These are phyloP conservation scores for Monochamus saltuarius DNA, from an alignment of 1,140 invertebrate genomes.

Conservation along the genomic window DNA sequence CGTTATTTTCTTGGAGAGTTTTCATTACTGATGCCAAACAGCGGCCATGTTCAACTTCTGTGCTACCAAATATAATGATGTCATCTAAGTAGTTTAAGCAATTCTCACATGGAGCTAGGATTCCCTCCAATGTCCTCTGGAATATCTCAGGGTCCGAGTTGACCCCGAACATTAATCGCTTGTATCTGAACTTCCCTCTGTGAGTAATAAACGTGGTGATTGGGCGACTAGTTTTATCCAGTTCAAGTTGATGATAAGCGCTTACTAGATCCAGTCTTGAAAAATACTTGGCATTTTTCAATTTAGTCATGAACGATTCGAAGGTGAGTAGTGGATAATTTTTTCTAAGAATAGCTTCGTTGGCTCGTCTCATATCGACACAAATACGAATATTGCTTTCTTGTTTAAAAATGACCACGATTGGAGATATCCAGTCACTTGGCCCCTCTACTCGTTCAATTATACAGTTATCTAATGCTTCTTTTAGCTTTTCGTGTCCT, in stretches of 20 bases:
- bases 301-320: constrained; percentile 35
- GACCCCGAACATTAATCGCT: constrained; percentile 43
- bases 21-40: constrained; percentile 18
- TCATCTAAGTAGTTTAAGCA: constrained; percentile 29
- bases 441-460: constrained; percentile 35
- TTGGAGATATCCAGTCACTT: constrained; percentile 40
- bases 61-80: constrained; percentile 19
- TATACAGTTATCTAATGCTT: constrained; percentile 31
- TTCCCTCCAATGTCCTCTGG: constrained; percentile 17
- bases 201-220: constrained; percentile 50
- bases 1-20: constrained; percentile 22
- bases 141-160: constrained; percentile 28
- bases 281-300: too few relatives aligned
- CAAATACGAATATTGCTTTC: constrained; percentile 40
- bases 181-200: constrained; percentile 47
- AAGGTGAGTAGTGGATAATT: constrained; percentile 37
- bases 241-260: constrained; percentile 23
- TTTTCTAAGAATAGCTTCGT: constrained; percentile 40
- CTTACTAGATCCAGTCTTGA: constrained; percentile 24
- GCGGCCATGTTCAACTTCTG: constrained; percentile 18
- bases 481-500: constrained; percentile 31
- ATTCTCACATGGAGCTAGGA: constrained; percentile 16
- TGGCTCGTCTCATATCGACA: constrained; percentile 40
- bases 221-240: constrained; percentile 31
- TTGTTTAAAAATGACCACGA: constrained; percentile 34